Evolutionary conservation across 2,113 vertebrate genomes (phyloP).

Genomic region (Tricholaema leucomelas): DNA sequence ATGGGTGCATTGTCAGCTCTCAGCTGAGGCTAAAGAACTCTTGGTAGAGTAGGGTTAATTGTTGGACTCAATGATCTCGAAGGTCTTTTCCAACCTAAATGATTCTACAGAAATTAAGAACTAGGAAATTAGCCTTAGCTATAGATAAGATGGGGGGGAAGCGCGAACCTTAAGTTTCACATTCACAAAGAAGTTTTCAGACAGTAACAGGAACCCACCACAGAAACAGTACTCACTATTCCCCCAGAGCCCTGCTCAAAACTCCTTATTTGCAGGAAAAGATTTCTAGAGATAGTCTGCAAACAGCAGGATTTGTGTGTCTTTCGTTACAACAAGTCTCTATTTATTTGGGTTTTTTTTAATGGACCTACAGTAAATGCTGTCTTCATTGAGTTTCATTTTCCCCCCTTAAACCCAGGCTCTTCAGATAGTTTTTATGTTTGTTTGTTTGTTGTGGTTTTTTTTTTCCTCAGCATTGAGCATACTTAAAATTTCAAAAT

Average conservation of each 20-base stretch:
- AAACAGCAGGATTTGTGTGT: background rate
- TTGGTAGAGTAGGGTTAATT: no score
- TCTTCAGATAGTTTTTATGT: background rate
- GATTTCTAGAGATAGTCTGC: background rate
- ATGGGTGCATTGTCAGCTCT: fast-evolving
- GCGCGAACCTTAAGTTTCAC: background rate
- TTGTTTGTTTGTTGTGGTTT: no score
- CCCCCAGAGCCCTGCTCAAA: background rate
- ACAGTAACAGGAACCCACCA: background rate
- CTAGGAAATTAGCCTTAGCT: background rate
- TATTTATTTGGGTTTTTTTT: background rate
- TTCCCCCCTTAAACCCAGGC: background rate
- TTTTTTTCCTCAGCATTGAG: background rate
- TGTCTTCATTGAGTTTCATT: background rate
- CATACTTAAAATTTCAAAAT: background rate
- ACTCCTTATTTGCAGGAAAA: background rate
- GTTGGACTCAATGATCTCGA: no score
- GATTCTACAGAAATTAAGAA: background rate
- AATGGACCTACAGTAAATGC: background rate
- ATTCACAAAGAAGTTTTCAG: background rate
- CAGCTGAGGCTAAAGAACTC: fast-evolving
- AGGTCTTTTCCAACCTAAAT: no score
- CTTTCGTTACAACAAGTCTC: background rate
- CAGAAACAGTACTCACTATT: background rate
- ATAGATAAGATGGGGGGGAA: background rate